Conservation (phyloP, 1,140 invertebrate species). For the Drosophila ogumai region DNA sequence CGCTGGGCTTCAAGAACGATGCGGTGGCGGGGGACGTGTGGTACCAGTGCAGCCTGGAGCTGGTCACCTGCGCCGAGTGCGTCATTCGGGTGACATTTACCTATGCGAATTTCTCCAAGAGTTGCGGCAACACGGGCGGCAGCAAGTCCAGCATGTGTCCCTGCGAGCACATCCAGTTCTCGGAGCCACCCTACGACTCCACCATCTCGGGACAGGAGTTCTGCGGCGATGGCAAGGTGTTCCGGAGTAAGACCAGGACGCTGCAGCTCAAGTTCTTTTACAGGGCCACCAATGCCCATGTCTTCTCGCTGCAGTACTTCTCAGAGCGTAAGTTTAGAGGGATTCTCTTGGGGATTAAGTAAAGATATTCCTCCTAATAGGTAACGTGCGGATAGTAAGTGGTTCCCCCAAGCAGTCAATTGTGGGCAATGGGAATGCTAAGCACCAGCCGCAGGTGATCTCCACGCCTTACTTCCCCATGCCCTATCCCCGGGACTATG, state of each 20-base stretch:
- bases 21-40: constrained; percentile 63
- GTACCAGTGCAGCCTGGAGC: constrained; percentile 88
- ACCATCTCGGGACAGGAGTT: constrained; percentile 88
- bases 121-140: constrained; percentile 74
- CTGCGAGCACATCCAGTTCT: constrained; percentile 89
- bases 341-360: not conserved
- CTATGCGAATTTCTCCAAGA: constrained; percentile 85
- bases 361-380: constrained; percentile 75
- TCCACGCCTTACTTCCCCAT: constrained; percentile 89
- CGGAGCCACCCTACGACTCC: constrained; percentile 88
- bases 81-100: constrained; percentile 88
- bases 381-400: constrained; percentile 87
- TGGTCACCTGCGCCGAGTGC: constrained; percentile 90
- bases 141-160: constrained; percentile 84
- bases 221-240: constrained; percentile 87
- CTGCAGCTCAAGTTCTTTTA: constrained; percentile 88
- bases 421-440: constrained; percentile 64
- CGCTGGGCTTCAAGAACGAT: constrained; percentile 59
- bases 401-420: constrained; percentile 84
- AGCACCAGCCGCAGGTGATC: constrained; percentile 84
- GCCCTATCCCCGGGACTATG: constrained; percentile 89
- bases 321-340: constrained; percentile 87
- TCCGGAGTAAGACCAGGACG: constrained; percentile 88
- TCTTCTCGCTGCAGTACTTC: constrained; percentile 88
- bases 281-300: constrained; percentile 87